A percentile compares a stretch with the other conserved stretches of the same genome.
Conservation (phyloP, 2,888 invertebrate genomes). For the Mesoligia furuncula region DNA sequence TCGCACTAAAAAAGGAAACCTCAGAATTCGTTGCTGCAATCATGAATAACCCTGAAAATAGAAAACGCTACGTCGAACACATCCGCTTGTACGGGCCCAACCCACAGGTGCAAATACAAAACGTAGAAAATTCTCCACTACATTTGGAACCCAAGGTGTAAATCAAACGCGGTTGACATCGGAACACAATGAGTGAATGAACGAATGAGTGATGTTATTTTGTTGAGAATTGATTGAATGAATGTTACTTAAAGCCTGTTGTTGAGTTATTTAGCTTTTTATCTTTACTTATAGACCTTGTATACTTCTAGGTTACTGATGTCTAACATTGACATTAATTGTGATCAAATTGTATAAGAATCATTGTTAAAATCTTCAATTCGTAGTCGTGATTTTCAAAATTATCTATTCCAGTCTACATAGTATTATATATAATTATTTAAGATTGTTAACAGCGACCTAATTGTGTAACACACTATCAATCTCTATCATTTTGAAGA, state of each 20-base stretch:
- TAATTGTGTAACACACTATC: background rate
- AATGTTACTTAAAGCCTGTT: constrained; percentile 50
- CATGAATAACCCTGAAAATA: constrained; percentile 89
- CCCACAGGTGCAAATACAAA: constrained; percentile 60
- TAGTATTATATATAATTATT: constrained; percentile 33
- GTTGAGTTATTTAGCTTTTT: constrained; percentile 59
- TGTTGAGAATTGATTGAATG: constrained; percentile 48
- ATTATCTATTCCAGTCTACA: constrained; percentile 14
- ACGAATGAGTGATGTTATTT: constrained; percentile 53
- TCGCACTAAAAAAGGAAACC: constrained; percentile 91
- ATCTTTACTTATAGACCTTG: constrained; percentile 49
- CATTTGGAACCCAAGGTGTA: constrained; percentile 73
- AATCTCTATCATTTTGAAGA: background rate
- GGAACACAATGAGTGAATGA: constrained; percentile 43
- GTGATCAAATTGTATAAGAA: constrained; percentile 62
- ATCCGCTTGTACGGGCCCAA: constrained; percentile 71
- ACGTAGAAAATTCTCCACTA: constrained; percentile 69
- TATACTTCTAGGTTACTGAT: constrained; percentile 40
- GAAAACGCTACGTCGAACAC: constrained; percentile 78
- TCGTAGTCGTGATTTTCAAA: constrained; percentile 24
- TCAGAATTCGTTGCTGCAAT: constrained; percentile 91
- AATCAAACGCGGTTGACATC: constrained; percentile 27
- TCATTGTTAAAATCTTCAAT: constrained; percentile 36
- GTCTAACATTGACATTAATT: constrained; percentile 46
- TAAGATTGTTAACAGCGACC: constrained; percentile 15